Base-by-base conservation (phyloP, 1,140 invertebrate species). In the Pseudomyrmex pallidus region DNA sequence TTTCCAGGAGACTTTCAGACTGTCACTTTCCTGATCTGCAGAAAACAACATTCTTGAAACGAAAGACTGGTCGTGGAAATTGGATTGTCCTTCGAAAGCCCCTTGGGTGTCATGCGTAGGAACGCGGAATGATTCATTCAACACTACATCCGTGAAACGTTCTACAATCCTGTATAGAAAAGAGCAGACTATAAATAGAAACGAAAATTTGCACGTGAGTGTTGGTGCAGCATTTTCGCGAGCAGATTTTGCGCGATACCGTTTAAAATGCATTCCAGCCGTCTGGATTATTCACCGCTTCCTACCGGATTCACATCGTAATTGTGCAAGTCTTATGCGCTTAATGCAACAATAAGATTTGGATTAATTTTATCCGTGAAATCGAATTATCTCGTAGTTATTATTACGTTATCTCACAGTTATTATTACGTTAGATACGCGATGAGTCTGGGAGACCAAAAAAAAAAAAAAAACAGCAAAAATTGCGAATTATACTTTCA, bases 1-100 rank as follows among this genome's bases (percentile, higher is more conserved):
- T 52, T 63, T 22, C 63, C 17, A 35, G 35, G 22, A 56, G 74
- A 85, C 83, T 85, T 86, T 62, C 61, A 66, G 59, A 72, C 72
- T 52, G 74, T 68, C 82, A 73, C 66, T 80, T 70, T 54, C 22
- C 50, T 20, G 67, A 74, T 63, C 80, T 76, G 64, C 54, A 66
- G 85, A 85, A 87, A 87, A 85, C 87, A 82, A 85, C 80, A 84
- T 74, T 83, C 54, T 72, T 68, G 76, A 59, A 68, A 76, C 74
- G 74, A 84, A 84, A 74, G 68, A 83, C 68, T 70, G 64, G 85
- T 72, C 83, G 62, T 87, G 74, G 76, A 88, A 87, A 88, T 88
- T 88, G 85, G 85, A 87, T 88, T 88, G 87, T 88, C 76, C 87
- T 87, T 86, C 76, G 68, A 84, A 82, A 85, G 63, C 78, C 87